Evolutionary conservation across 1,140 invertebrate species (phyloP), one percentile per base, ranked within the genome.

Genomic region (Agrilus planipennis): DNA sequence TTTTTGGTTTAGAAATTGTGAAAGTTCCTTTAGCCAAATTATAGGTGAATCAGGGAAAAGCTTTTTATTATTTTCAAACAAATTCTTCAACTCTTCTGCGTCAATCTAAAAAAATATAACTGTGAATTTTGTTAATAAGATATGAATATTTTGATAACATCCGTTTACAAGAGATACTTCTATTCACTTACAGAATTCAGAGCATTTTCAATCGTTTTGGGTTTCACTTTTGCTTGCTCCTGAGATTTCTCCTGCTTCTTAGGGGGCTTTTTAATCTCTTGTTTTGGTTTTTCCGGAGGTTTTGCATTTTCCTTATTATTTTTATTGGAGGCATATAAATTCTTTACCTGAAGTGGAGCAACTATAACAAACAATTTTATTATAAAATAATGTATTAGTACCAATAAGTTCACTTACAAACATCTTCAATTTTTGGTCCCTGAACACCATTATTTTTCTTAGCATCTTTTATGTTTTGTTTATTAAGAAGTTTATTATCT

Each of bases 161-260:
- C n/a, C n/a, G n/a, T n/a, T n/a, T n/a, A n/a, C n/a, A n/a, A n/a
- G n/a, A n/a, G n/a, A n/a, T n/a, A n/a, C n/a, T n/a, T n/a, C n/a
- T n/a, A n/a, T n/a, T n/a, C 5, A 61, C 64, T 64, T 68, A 81
- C 77, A 41, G 55, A 50, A 58, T 72, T 69, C 23, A 82, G 56
- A 16, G 76, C 77, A 54, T 69, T 73, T 54, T 81, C 79, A 31
- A 81, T 63, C 21, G 71, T 73, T 61, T 79, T 81, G 37, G 62
- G 64, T 53, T 79, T 78, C 1, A 68, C 61, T 58, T 70, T 70
- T 9, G 63, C 51, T 14, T 64, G 58, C 52, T 71, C 70, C 15
- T 57, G 52, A 45, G 65, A 64, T 48, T 75, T 73, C 22, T 72
- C 68, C 35, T 54, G 53, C 51, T 62, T 58, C 34, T 60, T 58